Percentiles rank a stretch among this genome's conserved stretches.
phyloP scores from a whole-genome alignment of 1,140 invertebrate genomes.

The Rhyacophila brunnea region DNA sequence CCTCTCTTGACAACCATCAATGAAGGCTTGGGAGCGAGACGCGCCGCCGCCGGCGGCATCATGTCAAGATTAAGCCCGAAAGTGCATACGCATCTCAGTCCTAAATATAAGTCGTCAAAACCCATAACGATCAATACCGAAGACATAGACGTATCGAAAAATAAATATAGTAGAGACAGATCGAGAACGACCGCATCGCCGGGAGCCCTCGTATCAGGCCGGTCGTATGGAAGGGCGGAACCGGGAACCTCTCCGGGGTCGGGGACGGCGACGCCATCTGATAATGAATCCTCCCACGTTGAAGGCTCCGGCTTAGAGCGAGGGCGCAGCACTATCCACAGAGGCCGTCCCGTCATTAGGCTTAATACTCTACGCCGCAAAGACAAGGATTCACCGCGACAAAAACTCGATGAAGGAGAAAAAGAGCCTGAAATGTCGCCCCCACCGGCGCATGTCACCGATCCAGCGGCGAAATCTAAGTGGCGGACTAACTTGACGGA shows the following conservation, averaged over 20 bases:
- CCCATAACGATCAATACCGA: constrained; percentile 74
- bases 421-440: constrained; percentile 18
- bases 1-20: constrained; percentile 72
- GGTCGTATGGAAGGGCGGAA: not conserved
- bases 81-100: constrained; percentile 26
- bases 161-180: constrained; percentile 52
- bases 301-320: constrained; percentile 26
- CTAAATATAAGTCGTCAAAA: constrained; percentile 38
- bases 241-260: not conserved
- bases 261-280: constrained; percentile 39
- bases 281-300: constrained; percentile 31
- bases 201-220: not conserved
- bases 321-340: constrained; percentile 60
- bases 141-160: constrained; percentile 76
- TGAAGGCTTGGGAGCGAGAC: constrained; percentile 53
- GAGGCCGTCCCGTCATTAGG: constrained; percentile 69
- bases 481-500: constrained; percentile 64
- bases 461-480: constrained; percentile 30
- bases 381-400: constrained; percentile 54
- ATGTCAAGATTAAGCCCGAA: constrained; percentile 23
- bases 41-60: constrained; percentile 34
- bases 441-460: not conserved
- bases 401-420: constrained; percentile 36
- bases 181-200: not conserved
- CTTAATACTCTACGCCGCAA: constrained; percentile 62